A percentile compares a stretch with the other conserved stretches of the same genome.
Evolutionary conservation across 2,113 vertebrate species (phyloP).

Genomic region (Epinephelus lanceolatus): DNA sequence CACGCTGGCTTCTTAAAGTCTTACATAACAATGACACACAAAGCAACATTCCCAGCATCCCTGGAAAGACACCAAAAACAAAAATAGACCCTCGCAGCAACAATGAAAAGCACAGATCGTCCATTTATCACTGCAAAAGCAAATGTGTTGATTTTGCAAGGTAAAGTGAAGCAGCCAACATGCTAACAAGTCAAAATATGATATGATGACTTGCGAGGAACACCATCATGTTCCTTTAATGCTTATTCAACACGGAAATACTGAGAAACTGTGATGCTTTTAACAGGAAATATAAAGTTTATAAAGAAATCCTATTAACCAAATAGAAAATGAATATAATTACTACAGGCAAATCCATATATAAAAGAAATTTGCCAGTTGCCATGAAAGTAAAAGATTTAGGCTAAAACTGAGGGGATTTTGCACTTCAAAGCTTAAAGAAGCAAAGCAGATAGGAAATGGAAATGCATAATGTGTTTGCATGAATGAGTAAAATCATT

Average conservation of each 20-base stretch:
- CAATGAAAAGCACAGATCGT: not conserved
- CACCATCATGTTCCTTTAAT: not conserved
- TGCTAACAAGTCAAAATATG: not conserved
- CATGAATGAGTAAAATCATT: slow-evolving; percentile 43
- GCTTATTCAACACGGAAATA: not conserved
- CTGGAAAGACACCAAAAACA: not conserved
- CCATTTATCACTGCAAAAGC: not conserved
- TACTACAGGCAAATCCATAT: slow-evolving; percentile 31
- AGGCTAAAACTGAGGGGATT: slow-evolving; percentile 47
- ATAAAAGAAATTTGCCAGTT: slow-evolving; percentile 12
- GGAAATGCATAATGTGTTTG: slow-evolving; percentile 54
- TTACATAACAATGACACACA: slow-evolving; percentile 62
- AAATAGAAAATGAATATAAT: slow-evolving; percentile 49
- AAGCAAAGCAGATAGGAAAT: slow-evolving; percentile 39
- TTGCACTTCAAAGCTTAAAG: slow-evolving; percentile 50
- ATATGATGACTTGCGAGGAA: not conserved
- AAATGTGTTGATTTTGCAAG: not conserved
- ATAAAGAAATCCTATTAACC: slow-evolving; percentile 22
- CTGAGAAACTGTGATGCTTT: not conserved
- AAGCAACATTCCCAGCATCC: slow-evolving; percentile 4
- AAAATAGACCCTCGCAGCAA: not conserved
- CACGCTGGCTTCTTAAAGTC: slow-evolving; percentile 48
- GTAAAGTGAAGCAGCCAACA: not conserved
- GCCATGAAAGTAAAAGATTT: slow-evolving; percentile 35
- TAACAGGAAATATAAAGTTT: slow-evolving; percentile 27